A percentile compares a stretch with the other conserved stretches of the same genome.
phyloP scores from a whole-genome alignment of 2,888 invertebrate genomes.

The Coremacera marginata region DNA sequence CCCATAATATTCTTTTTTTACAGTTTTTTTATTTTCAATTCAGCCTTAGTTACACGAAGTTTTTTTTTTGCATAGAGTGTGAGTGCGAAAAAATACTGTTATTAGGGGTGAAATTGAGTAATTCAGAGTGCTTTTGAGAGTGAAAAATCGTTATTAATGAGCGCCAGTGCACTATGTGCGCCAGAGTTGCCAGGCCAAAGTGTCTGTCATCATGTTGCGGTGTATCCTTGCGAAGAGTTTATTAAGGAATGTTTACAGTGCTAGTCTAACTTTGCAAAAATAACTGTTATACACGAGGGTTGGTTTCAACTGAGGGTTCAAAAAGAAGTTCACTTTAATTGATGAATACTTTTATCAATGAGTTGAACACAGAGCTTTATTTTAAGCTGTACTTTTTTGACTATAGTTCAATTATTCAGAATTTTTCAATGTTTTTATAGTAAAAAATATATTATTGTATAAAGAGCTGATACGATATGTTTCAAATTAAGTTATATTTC shows the following conservation, averaged over 20 bases:
- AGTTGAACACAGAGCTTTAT: too few species aligned
- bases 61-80: slow-evolving; percentile 3
- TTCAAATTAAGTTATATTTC: too few species aligned
- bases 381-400: too few species aligned
- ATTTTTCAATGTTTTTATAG: too few species aligned
- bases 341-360: too few species aligned
- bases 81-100: background rate
- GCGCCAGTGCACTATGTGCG: background rate
- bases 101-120: too few species aligned
- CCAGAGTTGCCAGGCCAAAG: background rate
- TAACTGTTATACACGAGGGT: slow-evolving; percentile 14
- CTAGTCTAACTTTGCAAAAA: slow-evolving; percentile 1
- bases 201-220: background rate
- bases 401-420: too few species aligned
- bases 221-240: background rate
- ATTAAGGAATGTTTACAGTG: slow-evolving; percentile 3
- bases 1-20: slow-evolving; percentile 60
- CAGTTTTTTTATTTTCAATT: background rate
- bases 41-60: slow-evolving; percentile 5
- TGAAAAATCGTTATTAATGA: slow-evolving; percentile 14
- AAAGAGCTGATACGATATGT: too few species aligned
- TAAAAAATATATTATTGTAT: too few species aligned
- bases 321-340: too few species aligned
- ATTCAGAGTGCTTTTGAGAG: background rate
- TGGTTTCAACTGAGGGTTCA: too few species aligned